Percentiles rank a stretch among this genome's conserved stretches.
Evolutionary conservation across 1,140 invertebrate genomes (phyloP).

Genomic region (Coenobita brevimanus): DNA sequence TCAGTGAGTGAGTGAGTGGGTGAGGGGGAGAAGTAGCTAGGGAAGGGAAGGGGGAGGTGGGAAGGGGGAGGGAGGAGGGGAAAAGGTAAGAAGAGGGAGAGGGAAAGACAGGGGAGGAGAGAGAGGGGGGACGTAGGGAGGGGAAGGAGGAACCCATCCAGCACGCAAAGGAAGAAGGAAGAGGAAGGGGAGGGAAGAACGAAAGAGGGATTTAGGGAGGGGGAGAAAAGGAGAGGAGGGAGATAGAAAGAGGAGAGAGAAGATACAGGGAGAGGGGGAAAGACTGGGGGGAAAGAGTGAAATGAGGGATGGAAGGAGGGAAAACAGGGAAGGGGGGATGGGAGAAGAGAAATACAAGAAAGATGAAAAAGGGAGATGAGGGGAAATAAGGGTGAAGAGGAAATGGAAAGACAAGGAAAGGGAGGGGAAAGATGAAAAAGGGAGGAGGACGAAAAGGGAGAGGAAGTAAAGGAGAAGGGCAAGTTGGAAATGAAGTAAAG

Average conservation of each 20-base stretch:
- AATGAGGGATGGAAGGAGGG: background rate
- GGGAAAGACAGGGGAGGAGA: too few species aligned
- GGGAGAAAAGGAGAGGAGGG: background rate
- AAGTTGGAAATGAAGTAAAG: background rate
- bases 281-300: too few species aligned
- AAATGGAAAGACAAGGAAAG: too few species aligned
- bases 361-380: too few species aligned
- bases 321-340: background rate
- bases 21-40: too few species aligned
- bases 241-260: too few species aligned
- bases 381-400: too few species aligned
- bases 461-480: background rate
- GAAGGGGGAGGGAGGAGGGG: background rate
- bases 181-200: background rate
- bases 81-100: background rate
- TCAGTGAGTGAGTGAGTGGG: too few species aligned
- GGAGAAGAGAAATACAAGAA: background rate
- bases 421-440: background rate
- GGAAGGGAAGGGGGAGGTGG: background rate
- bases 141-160: too few species aligned
- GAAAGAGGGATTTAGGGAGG: too few species aligned
- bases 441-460: slow-evolving; percentile 6
- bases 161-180: background rate
- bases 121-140: too few species aligned
- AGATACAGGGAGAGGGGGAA: background rate